phyloP scores from a whole-genome alignment of 92 coral and sea anemone species.

The Pocillopora meandrina region DNA sequence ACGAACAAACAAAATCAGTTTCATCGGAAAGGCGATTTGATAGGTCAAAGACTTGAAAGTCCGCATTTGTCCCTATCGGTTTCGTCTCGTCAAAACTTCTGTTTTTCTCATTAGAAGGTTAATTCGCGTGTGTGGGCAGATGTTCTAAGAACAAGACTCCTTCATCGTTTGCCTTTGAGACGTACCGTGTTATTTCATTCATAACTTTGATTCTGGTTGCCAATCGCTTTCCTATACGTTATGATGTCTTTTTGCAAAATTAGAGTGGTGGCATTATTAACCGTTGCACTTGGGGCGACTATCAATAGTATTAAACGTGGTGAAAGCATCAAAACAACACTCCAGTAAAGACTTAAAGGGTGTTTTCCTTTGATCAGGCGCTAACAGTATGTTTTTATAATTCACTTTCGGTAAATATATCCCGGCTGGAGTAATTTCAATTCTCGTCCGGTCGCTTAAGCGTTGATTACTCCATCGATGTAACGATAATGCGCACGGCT shows the following conservation, averaged over 20 bases:
- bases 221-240: neutral
- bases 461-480: slow-evolving; percentile 22
- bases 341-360: neutral
- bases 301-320: slow-evolving; percentile 18
- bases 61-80: neutral
- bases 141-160: neutral
- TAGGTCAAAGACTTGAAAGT: neutral
- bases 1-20: no score
- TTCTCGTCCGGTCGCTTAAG: slow-evolving; percentile 16
- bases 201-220: neutral
- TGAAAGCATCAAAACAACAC: slow-evolving; percentile 42
- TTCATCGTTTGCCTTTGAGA: neutral
- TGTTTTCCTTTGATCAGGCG: slow-evolving; percentile 40
- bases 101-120: slow-evolving; percentile 15
- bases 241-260: neutral
- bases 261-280: neutral
- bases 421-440: slow-evolving; percentile 12
- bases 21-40: no score
- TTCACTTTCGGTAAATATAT: slow-evolving; percentile 32
- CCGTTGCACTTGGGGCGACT: neutral
- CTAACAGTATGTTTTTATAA: slow-evolving; percentile 52
- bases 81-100: neutral
- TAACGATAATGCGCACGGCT: slow-evolving; percentile 32
- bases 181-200: neutral
- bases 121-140: slow-evolving; percentile 60